A percentile compares a stretch with the other conserved stretches of the same genome.
Evolutionary conservation across 2,113 vertebrate genomes (phyloP).

Genomic region (Ptilonorhynchus violaceus): DNA sequence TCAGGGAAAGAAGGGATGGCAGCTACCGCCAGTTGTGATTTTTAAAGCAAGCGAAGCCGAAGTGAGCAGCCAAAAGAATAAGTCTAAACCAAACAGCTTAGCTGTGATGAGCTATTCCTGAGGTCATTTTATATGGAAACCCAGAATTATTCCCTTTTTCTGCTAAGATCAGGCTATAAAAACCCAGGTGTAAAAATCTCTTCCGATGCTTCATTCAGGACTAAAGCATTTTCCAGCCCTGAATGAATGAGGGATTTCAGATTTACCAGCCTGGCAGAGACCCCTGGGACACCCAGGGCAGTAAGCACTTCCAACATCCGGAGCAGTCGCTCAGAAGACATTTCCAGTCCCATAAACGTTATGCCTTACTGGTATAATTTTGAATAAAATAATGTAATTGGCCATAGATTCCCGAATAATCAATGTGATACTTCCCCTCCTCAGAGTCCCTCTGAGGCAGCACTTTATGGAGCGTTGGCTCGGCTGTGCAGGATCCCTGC

Average conservation of each 20-base stretch:
- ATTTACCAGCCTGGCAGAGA: conserved; percentile 27
- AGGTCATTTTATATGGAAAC: not conserved
- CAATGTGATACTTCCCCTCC: conserved; percentile 19
- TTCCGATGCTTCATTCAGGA: not conserved
- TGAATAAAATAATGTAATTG: conserved; percentile 10
- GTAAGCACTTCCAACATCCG: conserved; percentile 6
- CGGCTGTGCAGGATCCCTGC: not conserved
- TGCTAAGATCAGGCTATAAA: not conserved
- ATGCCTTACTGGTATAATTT: not conserved
- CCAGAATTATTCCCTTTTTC: not conserved
- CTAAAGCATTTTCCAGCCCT: conserved; percentile 3
- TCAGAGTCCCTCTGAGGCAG: not conserved
- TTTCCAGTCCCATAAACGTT: conserved; percentile 16
- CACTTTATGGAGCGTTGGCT: not conserved
- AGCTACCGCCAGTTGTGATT: not conserved
- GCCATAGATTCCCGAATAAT: conserved; percentile 17
- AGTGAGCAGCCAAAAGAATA: not conserved
- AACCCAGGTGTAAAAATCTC: conserved; percentile 15
- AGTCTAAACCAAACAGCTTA: not conserved
- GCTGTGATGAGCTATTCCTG: not conserved
- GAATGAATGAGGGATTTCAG: conserved; percentile 12
- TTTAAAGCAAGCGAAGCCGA: not conserved
- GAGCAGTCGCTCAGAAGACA: conserved; percentile 6
- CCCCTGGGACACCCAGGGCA: not conserved
- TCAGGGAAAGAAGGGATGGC: not conserved